Evolutionary conservation across 2,113 vertebrate genomes (phyloP).

Genomic region (Ciconia boyciana): DNA sequence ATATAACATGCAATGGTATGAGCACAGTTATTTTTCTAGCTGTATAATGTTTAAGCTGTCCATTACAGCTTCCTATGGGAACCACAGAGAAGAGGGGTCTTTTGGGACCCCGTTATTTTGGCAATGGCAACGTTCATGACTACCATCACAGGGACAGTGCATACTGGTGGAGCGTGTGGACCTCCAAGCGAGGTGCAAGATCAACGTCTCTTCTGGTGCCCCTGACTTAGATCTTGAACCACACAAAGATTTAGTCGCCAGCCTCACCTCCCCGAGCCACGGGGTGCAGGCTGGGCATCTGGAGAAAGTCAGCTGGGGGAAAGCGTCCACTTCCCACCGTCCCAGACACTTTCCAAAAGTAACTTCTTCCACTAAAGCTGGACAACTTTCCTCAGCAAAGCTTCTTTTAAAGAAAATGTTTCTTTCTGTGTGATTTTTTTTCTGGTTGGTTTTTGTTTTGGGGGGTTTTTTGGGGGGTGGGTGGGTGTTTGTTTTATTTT

Average conservation of each 20-base stretch:
- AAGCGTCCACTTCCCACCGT: not conserved
- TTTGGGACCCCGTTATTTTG: accelerated
- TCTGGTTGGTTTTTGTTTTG: no score
- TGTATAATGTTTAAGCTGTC: not conserved
- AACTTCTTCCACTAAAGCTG: not conserved
- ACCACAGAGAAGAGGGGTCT: accelerated
- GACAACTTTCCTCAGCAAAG: not conserved
- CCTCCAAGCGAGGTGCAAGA: not conserved
- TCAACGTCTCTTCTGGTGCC: not conserved
- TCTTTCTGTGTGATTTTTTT: not conserved
- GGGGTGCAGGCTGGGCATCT: accelerated
- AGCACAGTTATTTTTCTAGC: not conserved
- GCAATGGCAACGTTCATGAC: not conserved
- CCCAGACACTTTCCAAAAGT: not conserved
- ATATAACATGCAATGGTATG: accelerated
- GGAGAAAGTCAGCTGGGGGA: not conserved
- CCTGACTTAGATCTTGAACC: not conserved
- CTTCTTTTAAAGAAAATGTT: not conserved
- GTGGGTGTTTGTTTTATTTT: not conserved
- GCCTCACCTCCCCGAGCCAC: not conserved
- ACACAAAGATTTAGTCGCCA: not conserved
- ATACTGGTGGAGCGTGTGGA: accelerated
- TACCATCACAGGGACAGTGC: no score
- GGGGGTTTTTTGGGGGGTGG: accelerated
- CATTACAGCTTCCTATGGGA: accelerated